phyloP scores from a whole-genome alignment of 2,797 vertebrate species.

The Pseudomugil tenellus region DNA sequence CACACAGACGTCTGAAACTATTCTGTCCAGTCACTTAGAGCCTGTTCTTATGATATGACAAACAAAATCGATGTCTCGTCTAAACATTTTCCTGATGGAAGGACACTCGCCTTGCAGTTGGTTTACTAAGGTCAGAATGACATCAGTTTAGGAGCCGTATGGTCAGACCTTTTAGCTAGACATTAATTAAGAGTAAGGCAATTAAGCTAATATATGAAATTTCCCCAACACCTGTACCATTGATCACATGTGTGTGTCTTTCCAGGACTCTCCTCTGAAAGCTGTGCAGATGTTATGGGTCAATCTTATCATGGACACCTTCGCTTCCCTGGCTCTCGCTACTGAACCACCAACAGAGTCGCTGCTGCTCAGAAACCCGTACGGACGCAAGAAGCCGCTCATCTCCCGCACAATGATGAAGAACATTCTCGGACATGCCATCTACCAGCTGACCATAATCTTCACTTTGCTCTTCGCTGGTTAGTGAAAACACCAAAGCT shows the following conservation, averaged over 20 bases:
- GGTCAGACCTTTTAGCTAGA: too few relatives aligned
- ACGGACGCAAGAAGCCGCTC: conserved; percentile 94
- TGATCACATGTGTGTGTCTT: background rate
- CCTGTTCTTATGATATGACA: too few relatives aligned
- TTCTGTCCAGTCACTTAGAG: too few relatives aligned
- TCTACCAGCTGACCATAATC: conserved; percentile 94
- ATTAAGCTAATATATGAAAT: too few relatives aligned
- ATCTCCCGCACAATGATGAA: conserved; percentile 99
- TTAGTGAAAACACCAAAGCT: conserved; percentile 73
- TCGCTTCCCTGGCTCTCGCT: conserved; percentile 93
- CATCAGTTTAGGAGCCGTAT: too few relatives aligned
- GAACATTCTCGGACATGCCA: conserved; percentile 93
- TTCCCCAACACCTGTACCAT: too few relatives aligned
- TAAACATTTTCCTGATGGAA: too few relatives aligned
- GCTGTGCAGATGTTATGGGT: conserved; percentile 99
- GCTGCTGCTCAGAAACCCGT: conserved; percentile 91
- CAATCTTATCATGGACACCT: conserved; percentile 98
- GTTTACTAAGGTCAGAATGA: too few relatives aligned
- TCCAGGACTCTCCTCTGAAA: conserved; percentile 90
- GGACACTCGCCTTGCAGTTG: too few relatives aligned
- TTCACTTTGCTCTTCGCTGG: conserved; percentile 94
- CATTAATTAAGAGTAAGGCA: too few relatives aligned
- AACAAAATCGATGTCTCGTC: too few relatives aligned
- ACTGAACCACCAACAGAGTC: conserved; percentile 94
- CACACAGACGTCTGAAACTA: too few relatives aligned